Evolutionary conservation across 2,113 vertebrate genomes (phyloP), one percentile per base, ranked within the genome.

Genomic region (Hydrochoerus hydrochaeris): DNA sequence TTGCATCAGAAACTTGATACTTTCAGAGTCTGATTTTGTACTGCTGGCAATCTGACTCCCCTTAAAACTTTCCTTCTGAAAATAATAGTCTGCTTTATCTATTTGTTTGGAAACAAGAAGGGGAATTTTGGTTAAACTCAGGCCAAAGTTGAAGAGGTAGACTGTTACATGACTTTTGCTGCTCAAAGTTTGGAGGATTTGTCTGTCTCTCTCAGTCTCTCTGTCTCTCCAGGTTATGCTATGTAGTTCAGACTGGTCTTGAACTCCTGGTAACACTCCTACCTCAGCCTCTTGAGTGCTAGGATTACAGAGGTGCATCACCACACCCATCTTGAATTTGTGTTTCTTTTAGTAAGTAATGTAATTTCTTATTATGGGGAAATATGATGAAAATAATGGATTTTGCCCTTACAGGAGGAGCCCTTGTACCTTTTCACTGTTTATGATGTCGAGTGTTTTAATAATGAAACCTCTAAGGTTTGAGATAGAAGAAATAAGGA

Each of bases 261-360:
- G 67, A n/a, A 69, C 17, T 69, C 67, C 67, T 7, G 35, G 35
- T 7, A n/a, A 69, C 7, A 3, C 67, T 69, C 35, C 35, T n/a
- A n/a, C 67, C 35, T 69, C 35, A n/a, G 67, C 67, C 35, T 19
- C 17, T 16, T 19, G 35, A 69, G 17, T n/a, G 35, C 67, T 69
- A 17, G 65, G 17, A 69, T n/a, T 69, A n/a, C 35, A 69, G 17
- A 35, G 3, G 19, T 69, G 32, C 17, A 32, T 6, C 35, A 69
- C 35, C 35, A n/a, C 17, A 9, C 16, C 5, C 35, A n/a, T 17
- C 35, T n/a, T 69, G 60, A 17, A 75, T 86, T 65, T 87, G 35
- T 90, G 3, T 95, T 95, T 91, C 22, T 88, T 94, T 92, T 93
- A 38, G 46, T 41, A 95, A 80, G 88, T 65, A 92, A 83, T 83